Evolutionary conservation across 2,888 invertebrate genomes (phyloP).

Genomic region (Hypselothyrea guttata): DNA sequence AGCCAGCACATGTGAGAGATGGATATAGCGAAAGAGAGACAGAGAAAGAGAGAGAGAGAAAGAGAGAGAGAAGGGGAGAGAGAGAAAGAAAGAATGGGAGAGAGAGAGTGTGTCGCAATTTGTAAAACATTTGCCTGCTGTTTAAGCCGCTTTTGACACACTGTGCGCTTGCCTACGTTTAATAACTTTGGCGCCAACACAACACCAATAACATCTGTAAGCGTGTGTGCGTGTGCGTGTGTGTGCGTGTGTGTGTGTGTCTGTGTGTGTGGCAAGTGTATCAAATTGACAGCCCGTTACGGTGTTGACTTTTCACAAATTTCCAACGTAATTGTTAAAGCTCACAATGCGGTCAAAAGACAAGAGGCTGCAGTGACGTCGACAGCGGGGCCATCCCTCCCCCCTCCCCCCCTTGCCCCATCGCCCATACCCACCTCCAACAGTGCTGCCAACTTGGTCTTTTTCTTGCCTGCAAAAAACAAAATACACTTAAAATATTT

Average conservation of each 20-base stretch:
- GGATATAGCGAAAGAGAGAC: no score
- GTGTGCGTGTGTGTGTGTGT: conserved; percentile 8
- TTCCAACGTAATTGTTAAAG: conserved; percentile 76
- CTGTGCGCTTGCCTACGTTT: conserved; percentile 29
- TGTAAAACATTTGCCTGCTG: conserved; percentile 55
- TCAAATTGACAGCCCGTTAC: conserved; percentile 66
- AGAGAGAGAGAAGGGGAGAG: no score
- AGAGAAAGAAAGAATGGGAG: no score
- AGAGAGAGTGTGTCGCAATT: conserved; percentile 19
- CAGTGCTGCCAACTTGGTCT: no score
- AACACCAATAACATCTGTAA: conserved; percentile 7
- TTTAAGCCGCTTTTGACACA: conserved; percentile 55
- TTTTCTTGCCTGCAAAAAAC: no score
- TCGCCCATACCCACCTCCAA: no score
- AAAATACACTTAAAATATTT: no score
- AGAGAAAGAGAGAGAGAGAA: no score
- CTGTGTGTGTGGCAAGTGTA: conserved; percentile 61
- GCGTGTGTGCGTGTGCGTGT: conserved; percentile 6
- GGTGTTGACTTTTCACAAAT: conserved; percentile 68
- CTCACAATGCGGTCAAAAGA: conserved; percentile 53
- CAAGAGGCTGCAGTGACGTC: neutral
- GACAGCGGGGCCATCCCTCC: neutral
- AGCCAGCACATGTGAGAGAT: conserved; percentile 27
- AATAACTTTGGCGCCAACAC: conserved; percentile 70
- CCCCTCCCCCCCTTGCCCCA: neutral